Evolutionary conservation across 2,888 invertebrate genomes (phyloP), one percentile per base, ranked within the genome.

Genomic region (Tromatobia lineatoria): DNA sequence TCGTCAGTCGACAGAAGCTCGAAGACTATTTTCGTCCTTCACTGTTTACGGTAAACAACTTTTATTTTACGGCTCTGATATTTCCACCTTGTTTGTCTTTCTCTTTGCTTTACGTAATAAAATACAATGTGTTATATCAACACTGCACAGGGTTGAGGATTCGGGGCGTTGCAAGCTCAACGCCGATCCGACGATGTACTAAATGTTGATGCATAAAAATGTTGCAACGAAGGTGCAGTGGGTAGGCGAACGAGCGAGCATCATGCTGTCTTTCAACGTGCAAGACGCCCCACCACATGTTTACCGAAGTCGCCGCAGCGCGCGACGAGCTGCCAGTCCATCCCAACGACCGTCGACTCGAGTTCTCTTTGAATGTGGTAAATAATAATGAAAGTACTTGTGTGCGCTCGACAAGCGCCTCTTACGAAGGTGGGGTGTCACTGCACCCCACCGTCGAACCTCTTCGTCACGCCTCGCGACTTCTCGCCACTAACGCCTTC

Each of bases 121-220:
- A 52, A 42, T 11, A 29, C 18, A 64, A 42, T 66, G n/a, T 74
- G 15, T 69, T 70, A 52, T 20, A 69, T 67, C 61, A 59, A 59
- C 61, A 64, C 38, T 13, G 77, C 67, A 50, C 76, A 29, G 70
- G 15, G 66, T 59, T 34, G 67, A 50, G 45, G 42, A 66, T 77
- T 66, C 25, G 23, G 50, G 66, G 15, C 59, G 70, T 47, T 88
- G 87, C 85, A 87, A 88, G 86, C 89, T 80, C 87, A 85, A 85
- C 88, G 88, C 82, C 86, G 88, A 88, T 87, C 87, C 85, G 88
- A 61, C 85, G 77, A 71, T 88, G 83, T 81, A 92, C 92, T 91
- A 92, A 90, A 90, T 90, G 90, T 90, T 90, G 88, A 87, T 89
- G 81, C 80, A 90, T 91, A 91, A 91, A 92, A 92, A 91, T 91